These are phyloP conservation scores for cattle (Bos taurus) DNA, from an alignment of 2,113 vertebrate species.

Conservation along the genomic window DNA sequence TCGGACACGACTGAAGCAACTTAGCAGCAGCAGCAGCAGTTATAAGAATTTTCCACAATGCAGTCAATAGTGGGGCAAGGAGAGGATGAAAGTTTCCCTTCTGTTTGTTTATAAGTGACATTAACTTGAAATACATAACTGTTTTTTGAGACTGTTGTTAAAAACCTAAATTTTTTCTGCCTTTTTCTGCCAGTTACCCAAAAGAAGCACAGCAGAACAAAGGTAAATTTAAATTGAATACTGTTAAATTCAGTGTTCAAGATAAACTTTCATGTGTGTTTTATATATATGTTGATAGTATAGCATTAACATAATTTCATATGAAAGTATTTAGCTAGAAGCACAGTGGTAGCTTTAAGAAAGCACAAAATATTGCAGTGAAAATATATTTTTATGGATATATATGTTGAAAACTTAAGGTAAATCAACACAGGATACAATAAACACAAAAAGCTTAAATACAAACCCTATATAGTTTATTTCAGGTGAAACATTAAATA, in stretches of 20 bases:
- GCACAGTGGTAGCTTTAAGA: slow-evolving; percentile 29
- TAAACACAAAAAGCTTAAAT: slow-evolving; percentile 8
- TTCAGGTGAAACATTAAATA: slow-evolving; percentile 43
- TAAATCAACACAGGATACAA: slow-evolving; percentile 43
- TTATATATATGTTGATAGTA: background rate
- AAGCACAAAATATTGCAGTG: slow-evolving; percentile 30
- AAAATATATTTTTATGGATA: slow-evolving; percentile 8
- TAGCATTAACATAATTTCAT: background rate
- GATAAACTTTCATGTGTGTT: background rate
- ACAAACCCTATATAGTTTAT: slow-evolving; percentile 23
- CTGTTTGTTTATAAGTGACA: background rate
- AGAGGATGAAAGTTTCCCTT: background rate
- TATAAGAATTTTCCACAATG: background rate
- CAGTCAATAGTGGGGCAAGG: background rate
- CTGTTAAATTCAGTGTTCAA: slow-evolving; percentile 2
- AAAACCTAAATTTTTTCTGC: background rate
- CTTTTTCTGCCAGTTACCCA: slow-evolving; percentile 2
- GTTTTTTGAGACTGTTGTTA: background rate
- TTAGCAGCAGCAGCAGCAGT: too few species aligned
- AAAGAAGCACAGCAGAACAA: background rate
- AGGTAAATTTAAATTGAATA: slow-evolving; percentile 31
- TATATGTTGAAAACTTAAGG: background rate
- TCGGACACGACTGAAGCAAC: too few species aligned
- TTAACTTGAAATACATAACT: background rate
- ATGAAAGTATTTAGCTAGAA: slow-evolving; percentile 17